Conservation (phyloP, 2,888 invertebrate genomes). For the Mycalesis mineus region DNA sequence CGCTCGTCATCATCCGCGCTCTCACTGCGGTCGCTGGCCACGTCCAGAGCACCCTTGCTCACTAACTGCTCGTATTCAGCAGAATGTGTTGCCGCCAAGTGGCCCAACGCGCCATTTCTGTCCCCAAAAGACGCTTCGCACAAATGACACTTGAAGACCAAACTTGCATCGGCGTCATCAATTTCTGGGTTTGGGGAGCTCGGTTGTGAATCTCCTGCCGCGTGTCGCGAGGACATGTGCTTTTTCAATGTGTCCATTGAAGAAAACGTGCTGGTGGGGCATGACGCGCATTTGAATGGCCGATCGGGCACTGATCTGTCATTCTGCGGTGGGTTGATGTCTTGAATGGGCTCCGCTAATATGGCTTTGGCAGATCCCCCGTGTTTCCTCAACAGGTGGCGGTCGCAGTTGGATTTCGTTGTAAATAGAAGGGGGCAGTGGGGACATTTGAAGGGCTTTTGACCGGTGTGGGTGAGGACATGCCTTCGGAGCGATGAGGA, state of each 20-base stretch:
- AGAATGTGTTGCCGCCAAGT: slow-evolving; percentile 86
- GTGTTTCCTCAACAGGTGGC: slow-evolving; percentile 94
- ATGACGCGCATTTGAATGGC: slow-evolving; percentile 87
- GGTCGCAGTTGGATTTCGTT: slow-evolving; percentile 97
- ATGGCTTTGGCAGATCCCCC: slow-evolving; percentile 70
- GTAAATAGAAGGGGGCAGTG: slow-evolving; percentile 96
- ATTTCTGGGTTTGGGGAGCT: slow-evolving; percentile 60
- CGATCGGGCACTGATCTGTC: slow-evolving; percentile 85
- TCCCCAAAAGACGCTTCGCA: slow-evolving; percentile 92
- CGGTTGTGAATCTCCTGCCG: slow-evolving; percentile 64
- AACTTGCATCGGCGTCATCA: slow-evolving; percentile 73
- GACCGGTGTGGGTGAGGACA: slow-evolving; percentile 95
- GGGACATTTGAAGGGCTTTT: slow-evolving; percentile 97
- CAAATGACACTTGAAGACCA: slow-evolving; percentile 94
- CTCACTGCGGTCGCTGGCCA: slow-evolving; percentile 80
- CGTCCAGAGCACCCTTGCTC: slow-evolving; percentile 85
- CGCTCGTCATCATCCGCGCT: slow-evolving; percentile 82
- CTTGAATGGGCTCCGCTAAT: slow-evolving; percentile 60
- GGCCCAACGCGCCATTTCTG: slow-evolving; percentile 87
- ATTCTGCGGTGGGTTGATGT: slow-evolving; percentile 52
- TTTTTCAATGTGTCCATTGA: slow-evolving; percentile 87
- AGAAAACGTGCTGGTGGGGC: slow-evolving; percentile 90
- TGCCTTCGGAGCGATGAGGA: slow-evolving; percentile 96
- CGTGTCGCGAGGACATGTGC: slow-evolving; percentile 86
- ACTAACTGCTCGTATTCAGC: slow-evolving; percentile 89